Evolutionary conservation across 2,888 invertebrate species (phyloP), one percentile per base, ranked within the genome.

Genomic region (Eupelmus urozonus): DNA sequence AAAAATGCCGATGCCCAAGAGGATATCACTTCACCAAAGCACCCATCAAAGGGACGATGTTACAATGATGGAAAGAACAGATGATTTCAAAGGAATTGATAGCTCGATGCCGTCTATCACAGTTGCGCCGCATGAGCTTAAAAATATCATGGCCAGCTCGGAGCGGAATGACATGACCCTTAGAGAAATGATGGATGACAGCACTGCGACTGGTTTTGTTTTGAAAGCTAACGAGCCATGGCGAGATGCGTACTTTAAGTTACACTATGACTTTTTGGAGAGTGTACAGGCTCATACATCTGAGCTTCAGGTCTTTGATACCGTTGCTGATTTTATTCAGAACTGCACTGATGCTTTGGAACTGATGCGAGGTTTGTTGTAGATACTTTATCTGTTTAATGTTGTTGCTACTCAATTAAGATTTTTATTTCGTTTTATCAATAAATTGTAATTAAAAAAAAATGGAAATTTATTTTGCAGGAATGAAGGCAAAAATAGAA

Each of bases 331-430:
- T 88, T 94, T 94, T 90, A 92, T 93, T 84, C 92, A 92, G 82
- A 92, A 92, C 40, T 94, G 94, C 86, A 91, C 92, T 27, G 93
- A 93, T 85, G 92, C 93, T 4, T 90, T 94, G 3, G 92, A 92
- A 62, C 86, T 87, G 74, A 90, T 88, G 85, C 85, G 89, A 82
- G 87, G 89, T 89, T 84, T 42, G 69, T 80, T 65, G 0, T 70
- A 62, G 27, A 63, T 27, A 20, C 53, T 53, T 27, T 69, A 53
- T 69, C 40, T 23, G n/a, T 51, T 55, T 74, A 34, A 29, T 29
- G n/a, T 49, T 53, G 27, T 40, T 59, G 18, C n/a, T 4, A 23
- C 13, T 42, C 13, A 45, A 45, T 9, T n/a, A 45, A 45, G 13
- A 57, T 71, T 23, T 5, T 27, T 59, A 60, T 11, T 65, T n/a